Evolutionary conservation across 2,113 vertebrate genomes (phyloP).

Genomic region (Mormoops blainvillei): DNA sequence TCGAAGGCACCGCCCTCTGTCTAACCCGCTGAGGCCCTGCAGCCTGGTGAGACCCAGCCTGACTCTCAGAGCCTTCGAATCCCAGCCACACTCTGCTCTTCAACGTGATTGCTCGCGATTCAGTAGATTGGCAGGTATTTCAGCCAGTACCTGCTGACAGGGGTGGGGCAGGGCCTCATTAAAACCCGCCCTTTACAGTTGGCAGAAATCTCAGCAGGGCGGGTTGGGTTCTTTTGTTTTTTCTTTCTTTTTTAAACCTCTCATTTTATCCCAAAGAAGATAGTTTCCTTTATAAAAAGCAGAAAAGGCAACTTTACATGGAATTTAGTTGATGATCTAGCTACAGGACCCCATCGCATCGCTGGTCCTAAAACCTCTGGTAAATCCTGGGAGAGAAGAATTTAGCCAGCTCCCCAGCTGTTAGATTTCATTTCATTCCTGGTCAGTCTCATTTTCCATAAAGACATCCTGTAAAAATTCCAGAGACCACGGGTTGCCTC

Average conservation of each 20-base stretch:
- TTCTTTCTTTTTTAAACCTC: neutral
- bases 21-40: neutral
- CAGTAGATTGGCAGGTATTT: neutral
- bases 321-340: neutral
- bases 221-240: neutral
- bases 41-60: rapidly evolving
- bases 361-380: neutral
- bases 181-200: neutral
- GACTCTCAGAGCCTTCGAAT: neutral
- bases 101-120: neutral
- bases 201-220: neutral
- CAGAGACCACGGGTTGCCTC: rapidly evolving
- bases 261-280: neutral
- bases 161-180: rapidly evolving
- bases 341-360: rapidly evolving
- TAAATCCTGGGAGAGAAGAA: neutral
- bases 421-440: neutral
- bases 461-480: neutral
- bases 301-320: neutral
- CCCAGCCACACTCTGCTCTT: rapidly evolving
- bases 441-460: neutral
- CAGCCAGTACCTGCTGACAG: neutral
- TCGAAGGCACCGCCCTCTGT: neutral
- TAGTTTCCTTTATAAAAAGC: neutral
- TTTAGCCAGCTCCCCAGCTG: neutral